Conservation (phyloP, 2,113 vertebrate genomes). For the Onychostruthus taczanowskii region DNA sequence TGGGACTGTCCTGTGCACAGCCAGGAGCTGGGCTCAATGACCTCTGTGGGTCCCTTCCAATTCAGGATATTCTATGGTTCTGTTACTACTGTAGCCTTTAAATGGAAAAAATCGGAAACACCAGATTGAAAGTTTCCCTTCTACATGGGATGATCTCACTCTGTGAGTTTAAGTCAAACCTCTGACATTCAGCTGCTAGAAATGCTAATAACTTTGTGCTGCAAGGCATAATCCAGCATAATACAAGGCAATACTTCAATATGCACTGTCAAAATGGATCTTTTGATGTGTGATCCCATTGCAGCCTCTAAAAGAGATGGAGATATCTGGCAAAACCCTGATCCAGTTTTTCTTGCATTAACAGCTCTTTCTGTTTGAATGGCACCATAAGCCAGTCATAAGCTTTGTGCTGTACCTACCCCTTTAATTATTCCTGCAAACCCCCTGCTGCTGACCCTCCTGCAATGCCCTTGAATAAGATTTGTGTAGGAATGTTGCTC, state of each 20-base stretch:
- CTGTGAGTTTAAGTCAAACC: background rate
- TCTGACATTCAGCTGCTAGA: background rate
- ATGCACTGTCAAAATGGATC: constrained; percentile 20
- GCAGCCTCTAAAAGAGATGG: background rate
- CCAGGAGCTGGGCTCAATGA: background rate
- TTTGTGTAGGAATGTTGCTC: background rate
- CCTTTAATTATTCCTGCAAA: background rate
- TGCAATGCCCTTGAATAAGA: background rate
- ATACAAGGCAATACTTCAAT: background rate
- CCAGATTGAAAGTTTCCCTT: background rate
- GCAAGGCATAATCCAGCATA: background rate
- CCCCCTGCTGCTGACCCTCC: background rate
- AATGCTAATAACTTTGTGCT: constrained; percentile 5
- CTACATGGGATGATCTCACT: background rate
- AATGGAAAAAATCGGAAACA: background rate
- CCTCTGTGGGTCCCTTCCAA: background rate
- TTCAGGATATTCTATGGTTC: background rate
- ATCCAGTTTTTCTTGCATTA: background rate
- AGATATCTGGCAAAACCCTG: background rate
- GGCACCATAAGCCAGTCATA: background rate
- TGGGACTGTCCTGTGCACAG: background rate
- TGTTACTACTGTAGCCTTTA: background rate
- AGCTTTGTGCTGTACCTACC: background rate
- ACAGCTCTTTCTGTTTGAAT: background rate
- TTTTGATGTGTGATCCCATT: constrained; percentile 8